A percentile compares a stretch with the other conserved stretches of the same genome.
phyloP scores from a whole-genome alignment of 2,113 vertebrate species.

The Phalacrocorax brasilianus region DNA sequence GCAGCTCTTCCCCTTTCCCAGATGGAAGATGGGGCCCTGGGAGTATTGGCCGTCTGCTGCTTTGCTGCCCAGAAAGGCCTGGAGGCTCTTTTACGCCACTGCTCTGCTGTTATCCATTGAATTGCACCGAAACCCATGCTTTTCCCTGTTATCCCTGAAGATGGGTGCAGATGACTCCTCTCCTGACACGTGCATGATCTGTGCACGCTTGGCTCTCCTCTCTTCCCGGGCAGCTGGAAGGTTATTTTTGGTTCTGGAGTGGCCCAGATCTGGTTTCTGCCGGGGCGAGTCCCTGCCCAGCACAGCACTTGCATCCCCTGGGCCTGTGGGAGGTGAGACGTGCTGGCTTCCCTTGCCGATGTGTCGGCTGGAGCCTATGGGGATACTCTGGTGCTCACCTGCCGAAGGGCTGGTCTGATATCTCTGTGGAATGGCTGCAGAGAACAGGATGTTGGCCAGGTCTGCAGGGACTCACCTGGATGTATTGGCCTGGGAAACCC shows the following conservation, averaged over 20 bases:
- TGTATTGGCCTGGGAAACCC: neutral
- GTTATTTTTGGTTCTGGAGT: slow-evolving; percentile 55
- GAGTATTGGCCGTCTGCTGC: neutral
- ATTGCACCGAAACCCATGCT: neutral
- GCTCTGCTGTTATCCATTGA: neutral
- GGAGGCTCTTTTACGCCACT: neutral
- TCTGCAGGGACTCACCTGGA: slow-evolving; percentile 10
- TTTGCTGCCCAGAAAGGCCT: neutral
- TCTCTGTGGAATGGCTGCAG: neutral
- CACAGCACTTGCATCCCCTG: neutral
- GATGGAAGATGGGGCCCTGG: neutral
- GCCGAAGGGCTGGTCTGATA: neutral
- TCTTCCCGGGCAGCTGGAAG: slow-evolving; percentile 42
- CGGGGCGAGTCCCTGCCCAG: neutral
- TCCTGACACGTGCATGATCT: neutral
- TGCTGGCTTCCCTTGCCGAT: accelerated
- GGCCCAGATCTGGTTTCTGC: slow-evolving; percentile 50
- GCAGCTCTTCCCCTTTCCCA: slow-evolving; percentile 7
- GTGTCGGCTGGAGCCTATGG: accelerated
- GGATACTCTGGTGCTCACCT: neutral
- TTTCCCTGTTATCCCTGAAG: neutral
- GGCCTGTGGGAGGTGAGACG: neutral
- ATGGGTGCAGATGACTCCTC: slow-evolving; percentile 22
- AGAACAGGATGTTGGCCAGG: neutral
- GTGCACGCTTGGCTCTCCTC: neutral